Conservation (phyloP, 2,888 invertebrate genomes). For the Lasioglossum marginatum region DNA sequence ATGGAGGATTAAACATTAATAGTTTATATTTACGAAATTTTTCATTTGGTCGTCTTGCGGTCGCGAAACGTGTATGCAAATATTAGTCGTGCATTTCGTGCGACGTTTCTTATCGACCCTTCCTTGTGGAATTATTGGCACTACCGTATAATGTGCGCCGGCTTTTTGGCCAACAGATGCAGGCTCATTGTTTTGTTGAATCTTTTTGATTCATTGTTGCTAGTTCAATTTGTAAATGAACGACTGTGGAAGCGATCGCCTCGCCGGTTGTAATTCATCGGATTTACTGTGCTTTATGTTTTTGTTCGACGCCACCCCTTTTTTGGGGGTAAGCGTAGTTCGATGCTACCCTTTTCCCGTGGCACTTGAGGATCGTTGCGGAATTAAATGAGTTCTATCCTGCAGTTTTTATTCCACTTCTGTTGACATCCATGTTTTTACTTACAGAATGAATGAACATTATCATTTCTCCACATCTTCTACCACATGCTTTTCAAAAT, state of each 20-base stretch:
- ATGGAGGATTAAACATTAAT: neutral
- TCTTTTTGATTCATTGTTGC: constrained; percentile 37
- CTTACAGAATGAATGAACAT: neutral
- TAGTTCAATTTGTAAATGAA: constrained; percentile 41
- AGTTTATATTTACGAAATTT: neutral
- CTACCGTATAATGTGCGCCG: neutral
- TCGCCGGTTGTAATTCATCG: constrained; percentile 29
- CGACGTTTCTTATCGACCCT: neutral
- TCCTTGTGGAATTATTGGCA: constrained; percentile 15
- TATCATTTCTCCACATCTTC: neutral
- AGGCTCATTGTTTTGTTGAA: constrained; percentile 20
- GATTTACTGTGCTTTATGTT: constrained; percentile 25
- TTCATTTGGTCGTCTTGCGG: neutral
- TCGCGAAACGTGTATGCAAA: neutral
- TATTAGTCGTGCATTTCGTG: constrained; percentile 4
- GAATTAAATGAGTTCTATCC: neutral
- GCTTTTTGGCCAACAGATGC: constrained; percentile 16
- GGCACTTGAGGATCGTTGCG: neutral
- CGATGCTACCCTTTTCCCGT: neutral
- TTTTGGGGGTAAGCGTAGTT: neutral
- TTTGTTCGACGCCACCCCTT: constrained; percentile 13
- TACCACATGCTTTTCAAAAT: neutral
- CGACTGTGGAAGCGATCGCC: constrained; percentile 18
- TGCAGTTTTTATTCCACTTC: neutral
- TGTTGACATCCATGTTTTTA: neutral